These are phyloP conservation scores for Anseranas semipalmata DNA, from an alignment of 2,113 vertebrate species.

Conservation along the genomic window DNA sequence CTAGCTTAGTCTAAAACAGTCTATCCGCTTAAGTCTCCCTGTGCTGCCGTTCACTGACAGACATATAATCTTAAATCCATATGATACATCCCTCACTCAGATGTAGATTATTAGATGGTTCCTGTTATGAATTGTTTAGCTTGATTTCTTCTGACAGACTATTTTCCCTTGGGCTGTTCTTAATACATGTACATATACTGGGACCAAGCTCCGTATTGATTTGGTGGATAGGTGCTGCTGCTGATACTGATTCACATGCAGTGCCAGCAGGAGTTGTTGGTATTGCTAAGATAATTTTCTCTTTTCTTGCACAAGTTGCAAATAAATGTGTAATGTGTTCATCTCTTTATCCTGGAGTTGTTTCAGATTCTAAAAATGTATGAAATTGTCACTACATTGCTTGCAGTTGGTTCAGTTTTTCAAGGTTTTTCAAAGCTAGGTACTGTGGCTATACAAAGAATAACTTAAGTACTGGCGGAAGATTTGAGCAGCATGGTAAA, in stretches of 20 bases:
- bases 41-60: not conserved
- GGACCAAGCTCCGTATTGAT: not conserved
- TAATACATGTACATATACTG: not conserved
- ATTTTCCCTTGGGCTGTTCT: not conserved
- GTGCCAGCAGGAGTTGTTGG: not conserved
- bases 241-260: not conserved
- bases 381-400: not conserved
- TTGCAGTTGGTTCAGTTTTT: not conserved
- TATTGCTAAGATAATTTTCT: not conserved
- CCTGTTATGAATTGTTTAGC: not conserved
- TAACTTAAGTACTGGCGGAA: not conserved
- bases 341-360: not conserved
- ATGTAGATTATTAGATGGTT: not conserved
- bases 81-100: not conserved
- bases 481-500: not conserved
- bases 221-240: not conserved
- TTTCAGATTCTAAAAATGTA: not conserved
- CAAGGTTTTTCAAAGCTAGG: not conserved
- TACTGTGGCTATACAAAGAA: not conserved
- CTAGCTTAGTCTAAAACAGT: not conserved
- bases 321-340: not conserved
- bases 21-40: not conserved
- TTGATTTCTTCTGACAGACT: not conserved
- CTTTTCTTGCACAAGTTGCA: not conserved
- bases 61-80: not conserved